A percentile compares a stretch with the other conserved stretches of the same genome.
Conservation (phyloP, 2,797 vertebrate species). For the Aplochiton taeniatus region DNA sequence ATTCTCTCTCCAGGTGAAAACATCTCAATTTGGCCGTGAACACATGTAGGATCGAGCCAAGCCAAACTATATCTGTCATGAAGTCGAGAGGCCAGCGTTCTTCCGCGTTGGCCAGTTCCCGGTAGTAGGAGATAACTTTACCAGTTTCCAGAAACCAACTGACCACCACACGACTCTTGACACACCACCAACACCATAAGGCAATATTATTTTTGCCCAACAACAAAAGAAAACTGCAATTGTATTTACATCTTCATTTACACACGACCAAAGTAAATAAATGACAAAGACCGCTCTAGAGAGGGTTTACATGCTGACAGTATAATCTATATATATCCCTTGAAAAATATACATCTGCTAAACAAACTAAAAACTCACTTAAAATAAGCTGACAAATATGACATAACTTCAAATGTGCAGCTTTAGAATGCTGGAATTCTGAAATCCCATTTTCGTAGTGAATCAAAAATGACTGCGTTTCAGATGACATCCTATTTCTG, state of each 20-base stretch:
- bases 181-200: neutral
- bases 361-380: neutral
- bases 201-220: neutral
- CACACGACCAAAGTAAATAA: neutral
- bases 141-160: conserved; percentile 21
- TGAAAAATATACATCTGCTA: neutral
- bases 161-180: neutral
- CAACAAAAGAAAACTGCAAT: neutral
- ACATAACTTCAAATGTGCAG: too few relatives aligned
- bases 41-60: conserved; percentile 5
- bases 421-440: too few relatives aligned
- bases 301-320: neutral
- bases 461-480: too few relatives aligned
- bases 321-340: neutral
- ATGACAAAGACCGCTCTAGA: neutral
- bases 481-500: too few relatives aligned
- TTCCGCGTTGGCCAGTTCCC: neutral
- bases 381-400: too few relatives aligned
- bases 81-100: conserved; percentile 4
- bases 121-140: conserved; percentile 1
- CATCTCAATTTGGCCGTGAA: conserved; percentile 27
- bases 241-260: neutral
- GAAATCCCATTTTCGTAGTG: too few relatives aligned
- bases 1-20: conserved; percentile 25
- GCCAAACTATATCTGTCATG: conserved; percentile 24